Evolutionary conservation across 2,888 invertebrate genomes (phyloP).

Genomic region (Pachydiplax longipennis): DNA sequence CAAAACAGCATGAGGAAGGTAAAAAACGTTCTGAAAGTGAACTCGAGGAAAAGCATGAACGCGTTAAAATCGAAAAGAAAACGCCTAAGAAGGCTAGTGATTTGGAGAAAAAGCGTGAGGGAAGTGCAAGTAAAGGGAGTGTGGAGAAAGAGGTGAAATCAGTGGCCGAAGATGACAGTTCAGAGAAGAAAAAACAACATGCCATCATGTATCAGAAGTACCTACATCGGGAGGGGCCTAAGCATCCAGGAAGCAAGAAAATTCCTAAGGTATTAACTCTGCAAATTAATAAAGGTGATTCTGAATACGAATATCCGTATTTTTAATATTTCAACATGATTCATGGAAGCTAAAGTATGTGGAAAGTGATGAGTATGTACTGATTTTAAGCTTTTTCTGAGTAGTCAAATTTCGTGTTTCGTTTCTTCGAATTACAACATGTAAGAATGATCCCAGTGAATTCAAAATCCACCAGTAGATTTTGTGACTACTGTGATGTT

Average conservation of each 20-base stretch:
- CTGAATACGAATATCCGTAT: not conserved
- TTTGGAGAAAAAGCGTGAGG: no score
- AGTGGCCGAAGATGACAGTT: constrained; percentile 51
- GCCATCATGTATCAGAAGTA: constrained; percentile 77
- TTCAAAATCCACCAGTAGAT: no score
- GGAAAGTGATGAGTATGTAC: no score
- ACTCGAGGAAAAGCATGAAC: not conserved
- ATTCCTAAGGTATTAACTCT: constrained; percentile 73
- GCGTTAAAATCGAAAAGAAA: not conserved
- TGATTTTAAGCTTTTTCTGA: no score
- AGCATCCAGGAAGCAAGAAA: constrained; percentile 82
- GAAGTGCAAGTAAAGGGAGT: no score
- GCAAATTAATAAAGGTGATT: not conserved
- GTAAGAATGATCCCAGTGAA: no score
- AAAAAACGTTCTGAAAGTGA: constrained; percentile 45
- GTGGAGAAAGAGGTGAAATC: constrained; percentile 51
- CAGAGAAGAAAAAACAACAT: constrained; percentile 71
- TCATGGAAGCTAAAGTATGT: no score
- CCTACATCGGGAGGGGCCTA: constrained; percentile 79
- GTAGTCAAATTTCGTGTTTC: no score
- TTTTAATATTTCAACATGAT: no score
- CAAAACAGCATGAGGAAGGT: constrained; percentile 47
- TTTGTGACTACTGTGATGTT: no score
- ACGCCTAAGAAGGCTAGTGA: no score
- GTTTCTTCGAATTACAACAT: no score